Percentiles rank a stretch among this genome's conserved stretches.
Conservation (phyloP, 2,797 vertebrate genomes). For the Phataginus tricuspis region DNA sequence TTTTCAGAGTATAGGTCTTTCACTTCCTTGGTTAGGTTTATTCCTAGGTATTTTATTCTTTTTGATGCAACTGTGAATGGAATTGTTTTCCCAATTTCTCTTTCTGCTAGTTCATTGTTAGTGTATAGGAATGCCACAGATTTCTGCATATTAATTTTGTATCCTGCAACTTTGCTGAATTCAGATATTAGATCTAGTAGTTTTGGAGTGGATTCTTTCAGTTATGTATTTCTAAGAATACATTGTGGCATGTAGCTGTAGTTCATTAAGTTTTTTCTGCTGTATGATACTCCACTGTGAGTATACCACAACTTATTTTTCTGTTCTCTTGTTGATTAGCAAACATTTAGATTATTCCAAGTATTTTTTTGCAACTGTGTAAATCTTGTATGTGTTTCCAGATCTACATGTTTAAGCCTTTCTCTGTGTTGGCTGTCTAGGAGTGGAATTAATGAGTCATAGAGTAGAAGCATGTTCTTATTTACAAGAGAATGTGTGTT, state of each 20-base stretch:
- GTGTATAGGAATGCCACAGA: no score
- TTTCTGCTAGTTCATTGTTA: no score
- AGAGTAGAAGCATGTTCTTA: not conserved
- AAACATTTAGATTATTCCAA: not conserved
- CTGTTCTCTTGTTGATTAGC: not conserved
- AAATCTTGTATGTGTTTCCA: slow-evolving; percentile 1
- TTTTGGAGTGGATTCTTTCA: not conserved
- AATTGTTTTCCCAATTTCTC: no score
- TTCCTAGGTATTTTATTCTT: no score
- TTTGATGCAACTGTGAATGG: no score
- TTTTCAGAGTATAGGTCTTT: no score
- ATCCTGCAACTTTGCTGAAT: no score
- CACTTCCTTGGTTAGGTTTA: no score
- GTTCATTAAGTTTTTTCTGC: not conserved
- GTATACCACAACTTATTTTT: not conserved
- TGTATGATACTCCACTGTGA: not conserved
- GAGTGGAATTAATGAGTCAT: not conserved
- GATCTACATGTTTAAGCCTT: slow-evolving; percentile 34
- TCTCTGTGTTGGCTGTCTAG: not conserved
- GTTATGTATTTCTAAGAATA: not conserved
- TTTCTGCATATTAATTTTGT: no score
- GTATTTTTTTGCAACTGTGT: not conserved
- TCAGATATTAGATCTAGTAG: no score
- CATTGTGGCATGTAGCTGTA: not conserved
- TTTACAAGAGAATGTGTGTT: not conserved